These are phyloP conservation scores for Phaetusa simplex DNA, from an alignment of 2,113 vertebrate species.

Conservation along the genomic window DNA sequence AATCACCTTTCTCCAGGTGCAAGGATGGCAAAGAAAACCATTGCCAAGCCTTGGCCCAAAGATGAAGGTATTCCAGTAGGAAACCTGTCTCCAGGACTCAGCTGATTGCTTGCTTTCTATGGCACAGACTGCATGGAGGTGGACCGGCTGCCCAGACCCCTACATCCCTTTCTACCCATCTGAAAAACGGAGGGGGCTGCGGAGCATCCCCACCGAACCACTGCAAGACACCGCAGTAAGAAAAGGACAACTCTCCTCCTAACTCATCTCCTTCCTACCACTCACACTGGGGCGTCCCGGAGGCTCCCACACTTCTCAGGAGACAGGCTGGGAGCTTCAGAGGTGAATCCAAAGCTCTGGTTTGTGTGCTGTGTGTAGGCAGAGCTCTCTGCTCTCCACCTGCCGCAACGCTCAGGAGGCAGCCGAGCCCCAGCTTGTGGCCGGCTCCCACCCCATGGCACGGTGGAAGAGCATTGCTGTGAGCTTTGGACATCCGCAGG, in stretches of 20 bases:
- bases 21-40: not conserved
- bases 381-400: not conserved
- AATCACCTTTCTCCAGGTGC: not conserved
- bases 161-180: not conserved
- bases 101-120: not conserved
- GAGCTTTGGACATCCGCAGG: not conserved
- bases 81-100: not conserved
- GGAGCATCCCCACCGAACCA: not conserved
- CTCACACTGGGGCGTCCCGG: not conserved
- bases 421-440: fast-evolving
- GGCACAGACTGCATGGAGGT: not conserved
- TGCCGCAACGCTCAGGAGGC: not conserved
- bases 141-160: fast-evolving
- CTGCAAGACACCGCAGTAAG: fast-evolving
- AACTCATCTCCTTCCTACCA: not conserved
- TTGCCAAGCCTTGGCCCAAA: not conserved
- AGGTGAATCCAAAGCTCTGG: fast-evolving
- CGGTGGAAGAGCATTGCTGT: not conserved
- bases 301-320: not conserved
- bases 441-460: not conserved
- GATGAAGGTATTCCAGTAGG: not conserved
- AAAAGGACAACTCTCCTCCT: not conserved
- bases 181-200: not conserved
- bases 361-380: not conserved
- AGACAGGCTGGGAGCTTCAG: not conserved